Conservation (phyloP, 2,113 vertebrate species). For the Platycercus adscitus region DNA sequence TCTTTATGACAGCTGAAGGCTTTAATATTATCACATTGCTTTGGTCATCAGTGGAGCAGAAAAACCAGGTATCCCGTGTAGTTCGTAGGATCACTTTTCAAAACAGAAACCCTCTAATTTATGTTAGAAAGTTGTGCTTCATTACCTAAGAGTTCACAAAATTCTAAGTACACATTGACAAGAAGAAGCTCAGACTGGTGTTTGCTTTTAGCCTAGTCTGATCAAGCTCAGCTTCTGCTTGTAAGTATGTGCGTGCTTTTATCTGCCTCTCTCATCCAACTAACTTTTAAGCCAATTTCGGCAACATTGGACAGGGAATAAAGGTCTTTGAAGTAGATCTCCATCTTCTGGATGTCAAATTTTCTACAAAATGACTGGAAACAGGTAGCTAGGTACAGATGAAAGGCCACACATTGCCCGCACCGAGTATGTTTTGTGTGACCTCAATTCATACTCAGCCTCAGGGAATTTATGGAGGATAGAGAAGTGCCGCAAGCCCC, state of each 20-base stretch:
- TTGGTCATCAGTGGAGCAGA: neutral
- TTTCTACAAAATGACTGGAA: conserved; percentile 19
- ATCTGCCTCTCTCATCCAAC: neutral
- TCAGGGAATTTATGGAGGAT: neutral
- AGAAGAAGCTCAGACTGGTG: neutral
- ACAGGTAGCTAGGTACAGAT: neutral
- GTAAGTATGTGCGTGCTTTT: neutral
- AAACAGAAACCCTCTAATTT: neutral
- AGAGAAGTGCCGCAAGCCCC: neutral
- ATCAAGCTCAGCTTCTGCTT: neutral
- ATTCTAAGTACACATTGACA: neutral
- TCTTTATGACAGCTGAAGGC: neutral
- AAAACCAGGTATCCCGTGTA: neutral
- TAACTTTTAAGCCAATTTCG: neutral
- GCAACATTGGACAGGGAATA: neutral
- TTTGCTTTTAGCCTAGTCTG: neutral
- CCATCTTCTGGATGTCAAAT: neutral
- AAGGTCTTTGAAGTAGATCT: conserved; percentile 14
- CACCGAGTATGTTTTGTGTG: neutral
- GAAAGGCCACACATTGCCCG: neutral
- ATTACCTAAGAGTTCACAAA: neutral
- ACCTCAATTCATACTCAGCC: neutral
- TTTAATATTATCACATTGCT: neutral
- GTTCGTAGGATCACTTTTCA: neutral
- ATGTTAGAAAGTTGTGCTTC: neutral